Conservation (phyloP, 2,113 vertebrate species). For the Neogale vison region DNA sequence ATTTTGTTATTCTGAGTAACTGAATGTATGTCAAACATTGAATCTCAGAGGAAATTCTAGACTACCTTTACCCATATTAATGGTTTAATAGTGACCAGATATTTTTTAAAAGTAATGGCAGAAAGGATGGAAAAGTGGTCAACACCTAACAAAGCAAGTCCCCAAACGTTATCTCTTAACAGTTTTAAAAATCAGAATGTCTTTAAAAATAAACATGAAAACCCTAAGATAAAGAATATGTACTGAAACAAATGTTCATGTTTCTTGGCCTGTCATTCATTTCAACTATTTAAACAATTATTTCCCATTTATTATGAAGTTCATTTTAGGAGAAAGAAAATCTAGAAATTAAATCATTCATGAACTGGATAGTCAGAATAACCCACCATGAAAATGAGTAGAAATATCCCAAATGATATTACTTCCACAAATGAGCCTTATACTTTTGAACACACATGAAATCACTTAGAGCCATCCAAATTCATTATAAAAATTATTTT, state of each 20-base stretch:
- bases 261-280: background rate
- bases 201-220: conserved; percentile 46
- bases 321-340: conserved; percentile 23
- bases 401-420: background rate
- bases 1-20: background rate
- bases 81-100: conserved; percentile 9
- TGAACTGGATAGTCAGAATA: background rate
- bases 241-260: background rate
- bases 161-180: background rate
- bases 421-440: background rate
- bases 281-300: conserved; percentile 28
- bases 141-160: background rate
- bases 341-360: background rate
- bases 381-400: conserved; percentile 16
- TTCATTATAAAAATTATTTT: conserved; percentile 40
- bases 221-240: background rate
- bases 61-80: background rate
- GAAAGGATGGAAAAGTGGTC: background rate
- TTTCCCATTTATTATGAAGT: conserved; percentile 25
- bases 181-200: background rate
- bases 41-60: background rate
- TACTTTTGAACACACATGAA: background rate
- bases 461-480: background rate
- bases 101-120: conserved; percentile 34
- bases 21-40: background rate